Percentiles rank a stretch among this genome's conserved stretches.
These are phyloP conservation scores for Triplophysa bombifrons DNA, from an alignment of 2,797 vertebrate species.

Conservation along the genomic window DNA sequence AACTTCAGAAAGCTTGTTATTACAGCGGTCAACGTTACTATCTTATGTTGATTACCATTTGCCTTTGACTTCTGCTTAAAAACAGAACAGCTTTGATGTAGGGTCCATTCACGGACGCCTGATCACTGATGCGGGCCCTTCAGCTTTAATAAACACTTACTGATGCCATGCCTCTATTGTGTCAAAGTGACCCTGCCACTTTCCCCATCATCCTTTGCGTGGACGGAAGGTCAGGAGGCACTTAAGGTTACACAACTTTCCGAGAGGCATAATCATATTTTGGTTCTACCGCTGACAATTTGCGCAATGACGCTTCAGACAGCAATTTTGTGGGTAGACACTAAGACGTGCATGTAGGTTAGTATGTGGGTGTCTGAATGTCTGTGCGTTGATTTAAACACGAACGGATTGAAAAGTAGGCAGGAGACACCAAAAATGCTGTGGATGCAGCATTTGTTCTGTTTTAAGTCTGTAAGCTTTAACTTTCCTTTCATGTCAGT, in stretches of 20 bases:
- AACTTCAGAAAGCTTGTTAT: conserved; percentile 58
- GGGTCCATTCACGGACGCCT: conserved; percentile 40
- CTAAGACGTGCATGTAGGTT: not conserved
- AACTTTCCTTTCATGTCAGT: conserved; percentile 59
- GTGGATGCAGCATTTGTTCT: conserved; percentile 49
- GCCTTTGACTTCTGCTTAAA: conserved; percentile 35
- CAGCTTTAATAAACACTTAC: conserved; percentile 56
- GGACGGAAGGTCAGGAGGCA: conserved; percentile 57
- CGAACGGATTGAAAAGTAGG: not conserved
- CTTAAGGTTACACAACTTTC: conserved; percentile 41
- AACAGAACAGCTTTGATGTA: conserved; percentile 51
- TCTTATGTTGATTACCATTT: conserved; percentile 55
- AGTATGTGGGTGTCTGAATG: not conserved
- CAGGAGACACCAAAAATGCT: conserved; percentile 9
- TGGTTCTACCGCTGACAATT: not conserved
- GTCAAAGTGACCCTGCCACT: conserved; percentile 52
- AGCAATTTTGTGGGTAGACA: not conserved
- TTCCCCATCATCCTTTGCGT: conserved; percentile 50
- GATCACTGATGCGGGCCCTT: conserved; percentile 49
- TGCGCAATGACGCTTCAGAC: not conserved
- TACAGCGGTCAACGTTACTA: conserved; percentile 52
- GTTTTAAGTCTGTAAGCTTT: conserved; percentile 55
- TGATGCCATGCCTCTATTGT: conserved; percentile 37
- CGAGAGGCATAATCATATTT: conserved; percentile 24
- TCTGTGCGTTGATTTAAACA: conserved; percentile 14